Evolutionary conservation across 2,797 vertebrate species (phyloP), one percentile per base, ranked within the genome.

Genomic region (Catharus ustulatus): DNA sequence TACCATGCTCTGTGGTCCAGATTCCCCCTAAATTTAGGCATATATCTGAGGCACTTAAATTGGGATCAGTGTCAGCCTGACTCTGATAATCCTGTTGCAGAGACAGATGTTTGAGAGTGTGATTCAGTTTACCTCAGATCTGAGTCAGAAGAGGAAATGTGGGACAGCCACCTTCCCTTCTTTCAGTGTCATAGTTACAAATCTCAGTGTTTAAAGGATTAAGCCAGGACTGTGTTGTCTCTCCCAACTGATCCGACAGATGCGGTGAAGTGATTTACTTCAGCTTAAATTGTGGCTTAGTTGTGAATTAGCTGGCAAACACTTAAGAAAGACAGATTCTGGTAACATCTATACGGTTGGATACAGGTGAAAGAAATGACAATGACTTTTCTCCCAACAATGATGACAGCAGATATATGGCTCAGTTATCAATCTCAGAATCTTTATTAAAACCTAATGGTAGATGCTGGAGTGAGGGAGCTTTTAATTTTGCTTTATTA

Each of bases 261-360:
- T 91, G 91, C 20, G 52, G 34, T 68, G 72, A 94, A 89, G 91
- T 94, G 77, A 96, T 93, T 90, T 91, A 89, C 63, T 90, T 93
- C n/a, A 79, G 52, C 67, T 94, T 87, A 90, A 86, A 79, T 89
- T 93, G 82, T 86, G 57, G n/a, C 68, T 95, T 83, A 91, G 85
- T 74, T 86, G 73, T 2, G 42, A 96, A 84, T 93, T 91, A 91
- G 57, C 55, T 93, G 80, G 80, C 52, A 90, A 81, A 88, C 75
- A 79, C 40, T 78, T 86, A 36, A 90, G 67, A 78, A 81, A 76
- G 62, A 59, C 58, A 61, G 75, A 91, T 73, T 90, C 77, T 68
- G 57, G 83, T 94, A 79, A 30, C 30, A 32, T 67, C 1, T 89
- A 84, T 20, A 22, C 7, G 6, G 20, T 55, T 83, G 79, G 55